These are phyloP conservation scores for Epirrita christyi DNA, from an alignment of 2,888 invertebrate genomes.

Conservation along the genomic window DNA sequence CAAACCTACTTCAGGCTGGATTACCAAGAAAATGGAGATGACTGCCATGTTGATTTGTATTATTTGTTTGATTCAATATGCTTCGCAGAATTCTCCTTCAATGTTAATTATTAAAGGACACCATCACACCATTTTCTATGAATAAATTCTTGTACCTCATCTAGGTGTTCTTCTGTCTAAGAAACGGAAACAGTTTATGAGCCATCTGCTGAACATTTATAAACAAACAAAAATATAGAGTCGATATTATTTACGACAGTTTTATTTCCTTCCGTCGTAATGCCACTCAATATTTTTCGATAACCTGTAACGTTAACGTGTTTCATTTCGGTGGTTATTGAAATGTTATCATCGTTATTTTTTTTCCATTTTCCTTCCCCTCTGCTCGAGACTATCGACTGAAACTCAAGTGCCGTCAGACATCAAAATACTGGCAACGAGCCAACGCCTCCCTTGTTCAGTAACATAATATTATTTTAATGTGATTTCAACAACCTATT, in stretches of 20 bases:
- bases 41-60: no score
- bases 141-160: no score
- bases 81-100: no score
- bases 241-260: conserved; percentile 19
- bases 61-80: no score
- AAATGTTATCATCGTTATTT: conserved; percentile 40
- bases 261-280: conserved; percentile 13
- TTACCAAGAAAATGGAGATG: no score
- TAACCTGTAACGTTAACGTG: conserved; percentile 28
- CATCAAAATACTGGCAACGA: conserved; percentile 40
- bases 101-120: no score
- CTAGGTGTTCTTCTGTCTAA: background rate
- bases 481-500: conserved; percentile 12
- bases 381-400: conserved; percentile 31
- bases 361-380: conserved; percentile 42
- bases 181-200: conserved; percentile 10
- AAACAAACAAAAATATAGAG: conserved; percentile 14
- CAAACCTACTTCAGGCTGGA: no score
- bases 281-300: conserved; percentile 28
- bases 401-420: conserved; percentile 31
- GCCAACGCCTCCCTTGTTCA: conserved; percentile 36
- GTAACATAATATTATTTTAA: conserved; percentile 15
- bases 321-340: conserved; percentile 28
- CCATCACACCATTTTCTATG: no score
- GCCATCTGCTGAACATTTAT: conserved; percentile 11